Evolutionary conservation across 2,888 invertebrate species (phyloP).

Genomic region (Camponotus fellah): DNA sequence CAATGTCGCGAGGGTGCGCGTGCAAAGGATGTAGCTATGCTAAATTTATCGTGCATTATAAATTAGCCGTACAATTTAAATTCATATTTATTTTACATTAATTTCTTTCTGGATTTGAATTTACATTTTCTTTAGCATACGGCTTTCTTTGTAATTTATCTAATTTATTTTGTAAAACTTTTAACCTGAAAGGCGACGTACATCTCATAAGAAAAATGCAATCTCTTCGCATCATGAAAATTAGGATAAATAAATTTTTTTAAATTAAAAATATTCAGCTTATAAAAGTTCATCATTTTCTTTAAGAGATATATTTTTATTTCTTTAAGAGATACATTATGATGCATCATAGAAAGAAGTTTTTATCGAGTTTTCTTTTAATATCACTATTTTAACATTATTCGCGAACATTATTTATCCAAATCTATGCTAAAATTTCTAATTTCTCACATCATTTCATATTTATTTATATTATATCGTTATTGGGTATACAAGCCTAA

Average conservation of each 20-base stretch:
- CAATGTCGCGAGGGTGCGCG: conserved; percentile 42
- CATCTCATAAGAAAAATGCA: not conserved
- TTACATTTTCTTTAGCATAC: not conserved
- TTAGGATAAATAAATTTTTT: not conserved
- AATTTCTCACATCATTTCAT: not conserved
- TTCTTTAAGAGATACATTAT: not conserved
- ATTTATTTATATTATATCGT: not conserved
- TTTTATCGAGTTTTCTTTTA: not conserved
- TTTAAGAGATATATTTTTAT: not conserved
- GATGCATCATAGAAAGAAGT: not conserved
- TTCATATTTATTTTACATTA: not conserved
- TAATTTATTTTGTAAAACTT: not conserved
- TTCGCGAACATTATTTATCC: not conserved
- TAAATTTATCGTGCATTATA: not conserved
- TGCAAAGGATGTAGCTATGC: conserved; percentile 21
- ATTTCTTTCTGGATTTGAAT: not conserved
- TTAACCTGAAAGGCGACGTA: not conserved
- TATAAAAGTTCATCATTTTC: not conserved
- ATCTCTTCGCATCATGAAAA: not conserved
- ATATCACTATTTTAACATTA: not conserved
- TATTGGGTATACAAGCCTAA: not conserved
- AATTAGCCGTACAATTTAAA: not conserved
- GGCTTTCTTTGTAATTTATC: not conserved
- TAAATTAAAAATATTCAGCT: not conserved
- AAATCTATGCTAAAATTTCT: not conserved